Percentiles rank a stretch among this genome's conserved stretches.
Evolutionary conservation across 2,113 vertebrate species (phyloP).

Genomic region (Xenopus laevis): DNA sequence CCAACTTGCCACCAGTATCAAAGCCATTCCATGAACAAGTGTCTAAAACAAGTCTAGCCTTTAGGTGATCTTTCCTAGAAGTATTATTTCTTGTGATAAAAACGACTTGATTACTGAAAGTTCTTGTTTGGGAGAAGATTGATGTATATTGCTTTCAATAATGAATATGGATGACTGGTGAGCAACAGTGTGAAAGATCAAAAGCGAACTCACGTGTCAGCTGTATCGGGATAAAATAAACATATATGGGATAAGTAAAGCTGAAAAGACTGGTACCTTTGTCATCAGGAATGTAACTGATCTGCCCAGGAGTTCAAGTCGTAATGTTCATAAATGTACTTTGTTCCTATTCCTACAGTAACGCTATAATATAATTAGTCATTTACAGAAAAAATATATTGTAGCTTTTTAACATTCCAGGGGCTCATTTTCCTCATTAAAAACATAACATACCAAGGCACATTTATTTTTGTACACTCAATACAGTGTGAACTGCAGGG

Average conservation of each 20-base stretch:
- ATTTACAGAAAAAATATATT: not conserved
- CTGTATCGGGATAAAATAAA: not conserved
- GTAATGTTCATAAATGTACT: too few relatives aligned
- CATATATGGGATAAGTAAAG: not conserved
- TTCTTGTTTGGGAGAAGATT: not conserved
- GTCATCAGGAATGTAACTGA: not conserved
- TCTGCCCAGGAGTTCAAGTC: not conserved
- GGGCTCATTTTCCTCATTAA: not conserved
- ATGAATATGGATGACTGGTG: not conserved
- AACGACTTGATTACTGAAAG: not conserved
- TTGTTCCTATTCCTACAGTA: not conserved
- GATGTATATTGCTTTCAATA: not conserved
- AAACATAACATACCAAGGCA: not conserved
- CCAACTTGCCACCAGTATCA: too few relatives aligned
- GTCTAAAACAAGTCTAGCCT: not conserved
- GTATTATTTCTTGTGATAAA: not conserved
- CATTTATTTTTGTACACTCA: not conserved
- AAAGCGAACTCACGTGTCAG: not conserved
- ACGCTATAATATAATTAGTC: not conserved
- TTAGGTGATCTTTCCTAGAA: not conserved
- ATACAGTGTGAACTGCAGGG: not conserved
- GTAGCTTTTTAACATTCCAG: not conserved
- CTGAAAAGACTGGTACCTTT: too few relatives aligned
- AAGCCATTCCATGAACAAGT: too few relatives aligned
- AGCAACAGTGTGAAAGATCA: not conserved